Conservation (phyloP, 2,113 vertebrate species). For the Mesocricetus auratus region DNA sequence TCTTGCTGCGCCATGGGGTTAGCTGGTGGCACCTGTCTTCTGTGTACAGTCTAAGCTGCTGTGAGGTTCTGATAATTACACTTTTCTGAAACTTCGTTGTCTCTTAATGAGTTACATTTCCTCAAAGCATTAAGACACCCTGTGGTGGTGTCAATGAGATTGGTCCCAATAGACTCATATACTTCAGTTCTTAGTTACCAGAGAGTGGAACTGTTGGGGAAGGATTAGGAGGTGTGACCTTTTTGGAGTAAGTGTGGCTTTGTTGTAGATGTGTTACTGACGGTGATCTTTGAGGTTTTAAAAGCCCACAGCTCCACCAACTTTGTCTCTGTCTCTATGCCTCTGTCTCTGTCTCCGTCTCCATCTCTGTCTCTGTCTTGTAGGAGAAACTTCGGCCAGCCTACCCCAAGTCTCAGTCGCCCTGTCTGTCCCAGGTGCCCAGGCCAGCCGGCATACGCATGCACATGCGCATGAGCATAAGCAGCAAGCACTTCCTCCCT, state of each 20-base stretch:
- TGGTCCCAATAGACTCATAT: background rate
- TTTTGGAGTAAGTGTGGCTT: background rate
- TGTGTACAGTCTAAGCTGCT: background rate
- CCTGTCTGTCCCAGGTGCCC: no score
- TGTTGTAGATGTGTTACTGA: background rate
- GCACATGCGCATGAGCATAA: no score
- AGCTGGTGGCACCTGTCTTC: accelerated
- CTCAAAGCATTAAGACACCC: background rate
- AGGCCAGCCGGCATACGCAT: no score
- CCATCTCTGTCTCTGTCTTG: no score
- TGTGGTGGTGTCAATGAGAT: background rate
- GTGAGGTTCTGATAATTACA: background rate
- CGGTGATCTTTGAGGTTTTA: background rate
- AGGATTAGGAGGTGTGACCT: background rate
- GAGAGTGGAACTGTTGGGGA: background rate
- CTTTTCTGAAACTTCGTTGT: background rate
- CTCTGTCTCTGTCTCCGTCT: background rate
- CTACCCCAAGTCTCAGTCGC: no score
- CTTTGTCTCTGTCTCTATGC: background rate
- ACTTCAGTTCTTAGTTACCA: background rate
- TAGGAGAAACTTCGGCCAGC: no score
- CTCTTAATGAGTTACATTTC: no score
- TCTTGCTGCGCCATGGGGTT: background rate
- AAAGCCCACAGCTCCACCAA: background rate
- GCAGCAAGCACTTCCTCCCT: no score